Percentiles rank a stretch among this genome's conserved stretches.
These are phyloP conservation scores for Parapristionchus giblindavisi DNA, from an alignment of 2,888 invertebrate species.

Conservation along the genomic window DNA sequence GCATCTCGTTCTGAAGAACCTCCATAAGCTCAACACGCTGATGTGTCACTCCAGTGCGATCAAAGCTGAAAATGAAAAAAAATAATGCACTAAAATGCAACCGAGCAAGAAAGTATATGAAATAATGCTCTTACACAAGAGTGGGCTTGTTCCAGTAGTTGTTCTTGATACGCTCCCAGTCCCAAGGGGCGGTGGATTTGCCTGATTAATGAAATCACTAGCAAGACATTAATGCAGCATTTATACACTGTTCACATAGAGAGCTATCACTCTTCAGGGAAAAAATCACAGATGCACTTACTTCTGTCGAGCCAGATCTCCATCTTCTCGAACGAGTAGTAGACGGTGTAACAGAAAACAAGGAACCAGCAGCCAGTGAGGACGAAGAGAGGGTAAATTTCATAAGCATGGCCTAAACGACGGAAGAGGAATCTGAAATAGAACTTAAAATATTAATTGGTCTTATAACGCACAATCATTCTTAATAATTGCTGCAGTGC, in stretches of 20 bases:
- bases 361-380: conserved; percentile 58
- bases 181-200: conserved; percentile 63
- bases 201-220: too few relatives aligned
- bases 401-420: conserved; percentile 63
- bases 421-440: conserved; percentile 60
- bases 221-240: too few relatives aligned
- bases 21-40: conserved; percentile 64
- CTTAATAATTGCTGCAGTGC: too few relatives aligned
- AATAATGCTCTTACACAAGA: conserved; percentile 42
- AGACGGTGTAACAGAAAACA: conserved; percentile 58
- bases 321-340: conserved; percentile 60
- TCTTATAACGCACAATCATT: too few relatives aligned
- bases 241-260: too few relatives aligned
- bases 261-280: too few relatives aligned
- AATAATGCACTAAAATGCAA: too few relatives aligned
- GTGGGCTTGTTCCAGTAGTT: conserved; percentile 66
- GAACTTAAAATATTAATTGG: background rate
- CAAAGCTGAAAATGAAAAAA: conserved; percentile 59
- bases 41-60: conserved; percentile 59
- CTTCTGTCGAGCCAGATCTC: conserved; percentile 68
- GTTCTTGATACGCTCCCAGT: conserved; percentile 65
- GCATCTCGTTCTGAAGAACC: conserved; percentile 61
- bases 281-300: conserved; percentile 45
- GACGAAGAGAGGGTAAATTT: conserved; percentile 62
- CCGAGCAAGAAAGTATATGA: background rate